Conservation (phyloP, 2,797 vertebrate genomes). For the Varecia variegata region DNA sequence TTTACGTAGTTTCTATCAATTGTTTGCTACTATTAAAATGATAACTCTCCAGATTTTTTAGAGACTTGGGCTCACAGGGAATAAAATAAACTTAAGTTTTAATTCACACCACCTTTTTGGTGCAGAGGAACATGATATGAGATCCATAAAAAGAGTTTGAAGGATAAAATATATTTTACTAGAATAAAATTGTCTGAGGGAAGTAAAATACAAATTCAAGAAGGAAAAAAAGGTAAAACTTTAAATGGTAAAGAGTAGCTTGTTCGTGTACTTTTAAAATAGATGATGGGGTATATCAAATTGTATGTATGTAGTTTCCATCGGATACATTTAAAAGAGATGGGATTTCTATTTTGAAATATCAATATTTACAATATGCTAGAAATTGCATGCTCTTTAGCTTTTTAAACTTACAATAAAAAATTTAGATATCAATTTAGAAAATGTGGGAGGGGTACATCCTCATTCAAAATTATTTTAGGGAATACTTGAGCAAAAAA, state of each 20-base stretch:
- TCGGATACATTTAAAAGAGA: background rate
- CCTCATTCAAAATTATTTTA: slow-evolving; percentile 45
- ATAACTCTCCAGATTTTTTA: background rate
- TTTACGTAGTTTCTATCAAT: background rate
- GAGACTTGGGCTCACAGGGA: background rate
- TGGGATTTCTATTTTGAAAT: slow-evolving; percentile 38
- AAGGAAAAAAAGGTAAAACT: background rate
- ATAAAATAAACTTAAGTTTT: background rate
- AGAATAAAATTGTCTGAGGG: slow-evolving; percentile 14
- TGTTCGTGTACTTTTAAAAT: slow-evolving; percentile 22
- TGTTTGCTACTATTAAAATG: background rate
- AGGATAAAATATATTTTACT: background rate
- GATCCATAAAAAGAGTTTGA: background rate
- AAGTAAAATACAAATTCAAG: background rate
- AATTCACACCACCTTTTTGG: background rate
- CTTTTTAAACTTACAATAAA: slow-evolving; percentile 30
- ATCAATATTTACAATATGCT: slow-evolving; percentile 31
- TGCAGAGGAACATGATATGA: background rate
- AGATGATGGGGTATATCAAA: background rate
- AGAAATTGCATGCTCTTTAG: background rate
- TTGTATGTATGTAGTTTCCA: background rate
- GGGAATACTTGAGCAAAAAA: background rate
- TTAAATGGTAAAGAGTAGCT: background rate
- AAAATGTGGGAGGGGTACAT: background rate
- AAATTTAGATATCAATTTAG: background rate